Evolutionary conservation across 2,113 vertebrate species (phyloP).

Genomic region (Beaufortia kweichowensis): DNA sequence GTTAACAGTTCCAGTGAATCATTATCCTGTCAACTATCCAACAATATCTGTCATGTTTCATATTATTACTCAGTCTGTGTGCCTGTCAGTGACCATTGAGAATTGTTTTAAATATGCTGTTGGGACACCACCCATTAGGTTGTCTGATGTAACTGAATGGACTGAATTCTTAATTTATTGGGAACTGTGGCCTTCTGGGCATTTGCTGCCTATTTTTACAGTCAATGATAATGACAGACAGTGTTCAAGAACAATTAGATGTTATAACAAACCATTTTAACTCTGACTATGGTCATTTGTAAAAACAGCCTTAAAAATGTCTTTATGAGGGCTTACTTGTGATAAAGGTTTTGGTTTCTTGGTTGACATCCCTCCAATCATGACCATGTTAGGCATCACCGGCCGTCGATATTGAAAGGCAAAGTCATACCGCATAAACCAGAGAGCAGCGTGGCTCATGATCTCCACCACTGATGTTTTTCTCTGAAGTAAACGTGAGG

Average conservation of each 20-base stretch:
- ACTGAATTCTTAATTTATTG: neutral
- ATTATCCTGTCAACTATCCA: no score
- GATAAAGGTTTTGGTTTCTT: slow-evolving; percentile 55
- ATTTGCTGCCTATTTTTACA: neutral
- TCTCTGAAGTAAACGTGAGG: slow-evolving; percentile 64
- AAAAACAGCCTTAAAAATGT: neutral
- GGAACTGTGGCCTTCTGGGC: neutral
- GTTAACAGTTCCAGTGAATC: no score
- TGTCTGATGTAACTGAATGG: neutral
- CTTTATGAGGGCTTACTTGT: slow-evolving; percentile 54
- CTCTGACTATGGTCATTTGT: no score
- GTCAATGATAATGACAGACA: neutral
- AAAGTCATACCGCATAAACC: slow-evolving; percentile 73
- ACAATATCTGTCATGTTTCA: no score
- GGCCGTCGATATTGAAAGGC: slow-evolving; percentile 72
- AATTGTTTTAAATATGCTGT: no score
- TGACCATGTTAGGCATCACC: slow-evolving; percentile 76
- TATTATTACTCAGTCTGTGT: no score
- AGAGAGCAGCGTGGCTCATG: slow-evolving; percentile 64
- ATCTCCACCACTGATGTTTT: slow-evolving; percentile 62
- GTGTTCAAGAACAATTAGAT: neutral
- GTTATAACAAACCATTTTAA: no score
- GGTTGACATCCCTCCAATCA: slow-evolving; percentile 62
- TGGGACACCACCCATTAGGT: no score
- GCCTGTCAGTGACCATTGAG: no score